Percentiles rank a stretch among this genome's conserved stretches.
These are phyloP conservation scores for Spinibarbus caldwelli DNA, from an alignment of 2,797 vertebrate genomes.

Conservation along the genomic window DNA sequence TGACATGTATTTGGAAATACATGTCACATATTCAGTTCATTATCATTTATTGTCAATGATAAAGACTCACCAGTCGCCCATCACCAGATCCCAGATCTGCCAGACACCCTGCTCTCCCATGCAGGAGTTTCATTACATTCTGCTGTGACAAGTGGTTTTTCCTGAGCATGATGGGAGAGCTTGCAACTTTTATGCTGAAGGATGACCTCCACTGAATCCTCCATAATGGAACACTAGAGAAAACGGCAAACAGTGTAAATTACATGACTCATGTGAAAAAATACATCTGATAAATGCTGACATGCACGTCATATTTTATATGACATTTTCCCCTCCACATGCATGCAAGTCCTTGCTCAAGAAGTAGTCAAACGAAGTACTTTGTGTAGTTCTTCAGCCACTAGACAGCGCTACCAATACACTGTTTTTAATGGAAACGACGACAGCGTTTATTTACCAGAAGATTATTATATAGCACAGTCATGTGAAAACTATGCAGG, in stretches of 20 bases:
- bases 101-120: constrained; percentile 72
- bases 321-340: not conserved
- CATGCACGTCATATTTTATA: not conserved
- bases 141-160: constrained; percentile 63
- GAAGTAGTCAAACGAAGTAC: not conserved
- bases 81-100: constrained; percentile 82
- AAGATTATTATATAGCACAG: not conserved
- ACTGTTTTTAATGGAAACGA: constrained; percentile 47
- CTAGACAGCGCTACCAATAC: constrained; percentile 64
- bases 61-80: constrained; percentile 74
- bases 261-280: not conserved
- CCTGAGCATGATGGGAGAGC: constrained; percentile 38
- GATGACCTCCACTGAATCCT: constrained; percentile 77
- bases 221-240: constrained; percentile 67
- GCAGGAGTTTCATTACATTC: constrained; percentile 76
- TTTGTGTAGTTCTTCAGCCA: constrained; percentile 48
- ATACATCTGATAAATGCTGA: not conserved
- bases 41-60: not conserved
- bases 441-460: constrained; percentile 64
- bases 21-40: not conserved
- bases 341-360: not conserved
- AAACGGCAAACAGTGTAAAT: not conserved
- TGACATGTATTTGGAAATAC: not conserved
- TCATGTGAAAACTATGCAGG: too few species aligned
- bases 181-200: constrained; percentile 66